Conservation (phyloP, 2,113 vertebrate genomes). For the Carassius carassius region DNA sequence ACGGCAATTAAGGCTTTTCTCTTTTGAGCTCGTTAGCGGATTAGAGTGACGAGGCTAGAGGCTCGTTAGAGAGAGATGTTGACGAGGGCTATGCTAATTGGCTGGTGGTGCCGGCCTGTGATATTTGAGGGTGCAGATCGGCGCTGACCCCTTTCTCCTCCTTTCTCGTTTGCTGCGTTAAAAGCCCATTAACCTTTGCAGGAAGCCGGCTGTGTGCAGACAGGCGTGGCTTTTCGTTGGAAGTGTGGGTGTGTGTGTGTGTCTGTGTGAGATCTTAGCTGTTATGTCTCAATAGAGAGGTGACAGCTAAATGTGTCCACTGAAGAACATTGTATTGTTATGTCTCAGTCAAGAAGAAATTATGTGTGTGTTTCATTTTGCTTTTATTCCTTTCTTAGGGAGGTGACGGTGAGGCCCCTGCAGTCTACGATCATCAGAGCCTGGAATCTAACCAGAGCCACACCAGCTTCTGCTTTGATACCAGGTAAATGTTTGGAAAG, state of each 20-base stretch:
- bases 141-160: slow-evolving; percentile 24
- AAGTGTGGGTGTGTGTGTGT: slow-evolving; percentile 27
- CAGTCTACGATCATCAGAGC: slow-evolving; percentile 69
- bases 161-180: slow-evolving; percentile 52
- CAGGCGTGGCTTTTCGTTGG: slow-evolving; percentile 51
- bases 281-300: slow-evolving; percentile 32
- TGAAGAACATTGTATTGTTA: slow-evolving; percentile 1
- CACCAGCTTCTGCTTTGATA: slow-evolving; percentile 77
- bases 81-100: slow-evolving; percentile 61
- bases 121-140: slow-evolving; percentile 23
- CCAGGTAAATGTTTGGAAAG: slow-evolving; percentile 64
- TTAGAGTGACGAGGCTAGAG: slow-evolving; percentile 57
- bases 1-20: slow-evolving; percentile 68
- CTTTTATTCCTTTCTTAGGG: slow-evolving; percentile 47
- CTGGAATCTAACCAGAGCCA: slow-evolving; percentile 62
- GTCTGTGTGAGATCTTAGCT: slow-evolving; percentile 26
- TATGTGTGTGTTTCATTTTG: slow-evolving; percentile 3
- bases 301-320: slow-evolving; percentile 25
- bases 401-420: slow-evolving; percentile 66
- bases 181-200: slow-evolving; percentile 58
- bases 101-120: slow-evolving; percentile 46
- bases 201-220: slow-evolving; percentile 45
- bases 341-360: slow-evolving; percentile 22
- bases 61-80: slow-evolving; percentile 59
- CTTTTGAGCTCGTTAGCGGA: slow-evolving; percentile 60